Base-by-base conservation (phyloP, 2,113 vertebrate genomes). In the Hoplias malabaricus region DNA sequence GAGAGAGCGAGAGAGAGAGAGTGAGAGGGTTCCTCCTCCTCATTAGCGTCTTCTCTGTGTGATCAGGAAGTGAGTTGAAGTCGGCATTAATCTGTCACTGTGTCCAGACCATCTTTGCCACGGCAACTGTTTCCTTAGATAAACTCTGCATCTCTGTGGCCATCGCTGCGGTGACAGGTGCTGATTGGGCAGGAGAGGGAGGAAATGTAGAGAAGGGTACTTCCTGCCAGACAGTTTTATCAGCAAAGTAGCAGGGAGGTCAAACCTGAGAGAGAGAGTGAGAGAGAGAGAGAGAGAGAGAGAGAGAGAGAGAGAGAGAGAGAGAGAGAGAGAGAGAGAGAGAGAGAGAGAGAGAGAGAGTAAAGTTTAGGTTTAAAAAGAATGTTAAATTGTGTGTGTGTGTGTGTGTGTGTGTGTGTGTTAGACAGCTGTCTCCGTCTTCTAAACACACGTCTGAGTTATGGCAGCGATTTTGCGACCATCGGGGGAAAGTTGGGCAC, bases 61-160 rank as follows among this genome's bases (percentile, higher is more conserved):
- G 94, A 78, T 90, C 96, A 98, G 98, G 98, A 99, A 97, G 96
- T 94, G 93, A 95, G 95, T 94, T 94, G 93, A 91, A 94, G 90
- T 78, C 92, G 90, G 93, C 94, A 96, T 96, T 98, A 98, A 99
- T 98, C 95, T 96, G 94, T 97, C 94, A 91, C 91, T 85, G 94
- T 91, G 90, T 88, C 91, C 94, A 96, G 94, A 93, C 96, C 96
- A 96, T 98, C 96, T 94, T 95, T 85, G 90, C 88, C 93, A 95
- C 90, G 82, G 90, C 94, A 89, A 95, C 94, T 98, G 98, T 98
- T 98, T 99, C 98, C 97, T 98, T 92, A 94, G 98, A 99, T 99
- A 99, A 99, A 96, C 93, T 90, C 91, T 87, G 89, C 84, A 82
- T 84, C 33, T 11, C 25, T 8, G 34, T 12, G 10, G 89, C 81